Conservation (phyloP, 2,113 vertebrate species). For the Bambusicola thoracicus region DNA sequence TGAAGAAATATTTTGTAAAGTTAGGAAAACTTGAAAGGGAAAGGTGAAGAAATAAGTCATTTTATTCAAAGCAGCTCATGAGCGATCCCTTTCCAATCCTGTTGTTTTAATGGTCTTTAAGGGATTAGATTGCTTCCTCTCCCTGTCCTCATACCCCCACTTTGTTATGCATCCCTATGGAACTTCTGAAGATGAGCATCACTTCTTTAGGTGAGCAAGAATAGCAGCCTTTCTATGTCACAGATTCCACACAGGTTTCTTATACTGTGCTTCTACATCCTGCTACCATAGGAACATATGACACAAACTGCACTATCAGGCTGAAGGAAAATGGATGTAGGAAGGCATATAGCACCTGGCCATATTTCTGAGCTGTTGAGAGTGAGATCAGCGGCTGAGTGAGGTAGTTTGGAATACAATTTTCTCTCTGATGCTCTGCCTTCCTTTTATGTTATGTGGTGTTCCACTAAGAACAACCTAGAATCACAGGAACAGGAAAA, state of each 20-base stretch:
- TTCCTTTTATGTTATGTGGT: not conserved
- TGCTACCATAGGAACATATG: not conserved
- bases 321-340: not conserved
- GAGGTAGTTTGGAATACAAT: not conserved
- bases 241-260: not conserved
- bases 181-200: not conserved
- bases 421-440: not conserved
- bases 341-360: not conserved
- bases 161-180: not conserved
- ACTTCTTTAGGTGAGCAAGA: not conserved
- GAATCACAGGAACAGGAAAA: not conserved
- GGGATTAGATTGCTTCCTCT: not conserved
- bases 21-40: not conserved
- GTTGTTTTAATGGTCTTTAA: not conserved
- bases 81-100: accelerated
- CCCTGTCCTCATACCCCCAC: not conserved
- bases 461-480: not conserved
- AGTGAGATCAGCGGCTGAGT: not conserved
- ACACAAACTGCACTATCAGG: not conserved
- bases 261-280: not conserved
- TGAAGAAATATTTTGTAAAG: not conserved
- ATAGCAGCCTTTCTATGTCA: not conserved
- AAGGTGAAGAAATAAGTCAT: not conserved
- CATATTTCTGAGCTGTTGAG: not conserved
- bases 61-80: not conserved